phyloP scores from a whole-genome alignment of 2,888 invertebrate species.

The Tethea ocularis region DNA sequence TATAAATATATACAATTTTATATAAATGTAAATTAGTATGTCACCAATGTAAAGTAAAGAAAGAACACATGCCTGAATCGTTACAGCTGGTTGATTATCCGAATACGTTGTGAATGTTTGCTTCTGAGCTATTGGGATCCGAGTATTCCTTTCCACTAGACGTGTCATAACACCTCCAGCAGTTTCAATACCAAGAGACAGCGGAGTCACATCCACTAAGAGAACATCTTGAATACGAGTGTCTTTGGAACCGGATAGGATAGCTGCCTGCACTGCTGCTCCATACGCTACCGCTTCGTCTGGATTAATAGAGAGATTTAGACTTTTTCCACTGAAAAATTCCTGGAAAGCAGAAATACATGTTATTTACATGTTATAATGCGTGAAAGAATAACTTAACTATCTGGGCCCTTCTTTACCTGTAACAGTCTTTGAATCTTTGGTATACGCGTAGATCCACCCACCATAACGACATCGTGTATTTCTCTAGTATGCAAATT shows the following conservation, averaged over 20 bases:
- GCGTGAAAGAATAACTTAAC: conserved; percentile 9
- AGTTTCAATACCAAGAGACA: conserved; percentile 92
- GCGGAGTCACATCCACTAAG: conserved; percentile 91
- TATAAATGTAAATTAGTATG: not conserved
- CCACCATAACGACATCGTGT: conserved; percentile 92
- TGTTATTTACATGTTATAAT: conserved; percentile 3
- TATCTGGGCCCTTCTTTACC: conserved; percentile 36
- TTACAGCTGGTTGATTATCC: conserved; percentile 95
- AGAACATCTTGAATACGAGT: conserved; percentile 91
- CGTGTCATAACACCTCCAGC: conserved; percentile 94
- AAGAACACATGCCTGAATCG: conserved; percentile 86
- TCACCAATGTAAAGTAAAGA: not conserved
- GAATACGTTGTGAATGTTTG: conserved; percentile 95
- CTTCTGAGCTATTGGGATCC: conserved; percentile 91
- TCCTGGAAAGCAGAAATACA: conserved; percentile 71
- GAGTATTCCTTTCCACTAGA: conserved; percentile 91
- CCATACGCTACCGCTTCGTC: conserved; percentile 97
- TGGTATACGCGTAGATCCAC: conserved; percentile 96
- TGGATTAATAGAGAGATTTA: conserved; percentile 96
- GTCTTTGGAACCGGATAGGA: conserved; percentile 88
- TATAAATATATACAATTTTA: too few relatives aligned
- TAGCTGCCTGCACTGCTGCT: conserved; percentile 97
- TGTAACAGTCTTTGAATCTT: conserved; percentile 94
- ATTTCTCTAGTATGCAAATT: conserved; percentile 92
- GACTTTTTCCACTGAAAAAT: conserved; percentile 90